phyloP scores from a whole-genome alignment of 2,888 invertebrate genomes.

The Cheilosia scutellata region DNA sequence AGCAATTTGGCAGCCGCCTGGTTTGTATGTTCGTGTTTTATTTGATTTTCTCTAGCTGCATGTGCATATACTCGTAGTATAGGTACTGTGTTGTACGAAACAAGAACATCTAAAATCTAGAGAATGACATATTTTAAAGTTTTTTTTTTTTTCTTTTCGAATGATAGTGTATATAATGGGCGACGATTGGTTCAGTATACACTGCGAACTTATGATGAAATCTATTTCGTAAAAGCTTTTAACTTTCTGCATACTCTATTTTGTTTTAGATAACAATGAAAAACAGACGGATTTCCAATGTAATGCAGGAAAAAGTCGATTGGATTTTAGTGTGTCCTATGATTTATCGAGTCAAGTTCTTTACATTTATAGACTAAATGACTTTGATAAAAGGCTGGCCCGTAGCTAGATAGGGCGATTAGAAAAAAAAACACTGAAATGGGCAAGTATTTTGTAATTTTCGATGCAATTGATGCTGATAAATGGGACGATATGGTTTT shows the following conservation, averaged over 20 bases:
- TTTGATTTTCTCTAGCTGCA: constrained; percentile 8
- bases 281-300: neutral
- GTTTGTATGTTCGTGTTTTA: neutral
- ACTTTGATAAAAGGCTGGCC: neutral
- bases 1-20: constrained; percentile 31
- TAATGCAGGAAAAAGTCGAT: neutral
- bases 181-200: neutral
- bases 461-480: too few species aligned
- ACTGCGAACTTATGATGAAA: neutral
- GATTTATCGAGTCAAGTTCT: neutral
- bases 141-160: neutral
- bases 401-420: too few species aligned
- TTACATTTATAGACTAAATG: too few species aligned
- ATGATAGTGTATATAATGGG: neutral
- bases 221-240: neutral
- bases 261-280: neutral
- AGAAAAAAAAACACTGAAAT: too few species aligned
- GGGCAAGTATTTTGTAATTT: too few species aligned
- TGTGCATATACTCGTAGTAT: neutral
- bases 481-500: too few species aligned
- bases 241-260: neutral
- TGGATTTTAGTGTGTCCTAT: neutral
- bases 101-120: neutral
- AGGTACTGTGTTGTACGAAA: neutral
- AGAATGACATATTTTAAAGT: neutral